Evolutionary conservation across 2,113 vertebrate genomes (phyloP).

Genomic region (Ophthalmolycus amberensis): DNA sequence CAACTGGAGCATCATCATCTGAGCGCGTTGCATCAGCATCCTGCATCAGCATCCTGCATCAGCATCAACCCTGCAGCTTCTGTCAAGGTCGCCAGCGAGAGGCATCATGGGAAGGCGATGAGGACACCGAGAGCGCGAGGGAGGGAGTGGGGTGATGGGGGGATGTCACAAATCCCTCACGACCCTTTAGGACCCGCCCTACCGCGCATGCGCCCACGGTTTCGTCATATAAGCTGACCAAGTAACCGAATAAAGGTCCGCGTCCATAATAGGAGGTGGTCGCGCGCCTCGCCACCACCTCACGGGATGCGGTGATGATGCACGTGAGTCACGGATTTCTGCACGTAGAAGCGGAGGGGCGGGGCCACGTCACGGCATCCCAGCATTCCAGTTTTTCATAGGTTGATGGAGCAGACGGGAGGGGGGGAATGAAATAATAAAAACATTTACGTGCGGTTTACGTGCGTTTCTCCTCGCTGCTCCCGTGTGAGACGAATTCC

Average conservation of each 20-base stretch:
- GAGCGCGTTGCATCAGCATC: constrained; percentile 65
- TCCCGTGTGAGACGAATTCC: neutral
- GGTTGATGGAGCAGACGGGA: constrained; percentile 16
- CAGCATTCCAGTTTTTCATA: constrained; percentile 30
- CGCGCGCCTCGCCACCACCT: neutral
- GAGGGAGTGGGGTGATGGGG: neutral
- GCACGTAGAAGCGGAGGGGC: constrained; percentile 41
- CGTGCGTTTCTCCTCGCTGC: constrained; percentile 65
- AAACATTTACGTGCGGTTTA: constrained; percentile 46
- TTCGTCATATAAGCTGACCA: constrained; percentile 6
- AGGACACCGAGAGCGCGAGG: neutral
- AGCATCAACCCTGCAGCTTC: constrained; percentile 22
- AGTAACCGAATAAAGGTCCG: constrained; percentile 29
- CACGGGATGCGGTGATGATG: constrained; percentile 36
- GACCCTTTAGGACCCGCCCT: neutral
- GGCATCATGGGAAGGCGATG: constrained; percentile 69
- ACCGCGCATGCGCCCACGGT: constrained; percentile 33
- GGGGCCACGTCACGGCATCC: constrained; percentile 29
- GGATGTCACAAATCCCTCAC: neutral
- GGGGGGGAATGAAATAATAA: neutral
- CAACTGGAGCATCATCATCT: neutral
- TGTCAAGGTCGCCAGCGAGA: constrained; percentile 78
- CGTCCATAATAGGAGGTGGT: constrained; percentile 33
- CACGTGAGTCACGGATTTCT: constrained; percentile 7
- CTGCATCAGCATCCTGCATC: constrained; percentile 65